Base-by-base conservation (phyloP, 2,888 invertebrate species). In the Agrotis ipsilon region DNA sequence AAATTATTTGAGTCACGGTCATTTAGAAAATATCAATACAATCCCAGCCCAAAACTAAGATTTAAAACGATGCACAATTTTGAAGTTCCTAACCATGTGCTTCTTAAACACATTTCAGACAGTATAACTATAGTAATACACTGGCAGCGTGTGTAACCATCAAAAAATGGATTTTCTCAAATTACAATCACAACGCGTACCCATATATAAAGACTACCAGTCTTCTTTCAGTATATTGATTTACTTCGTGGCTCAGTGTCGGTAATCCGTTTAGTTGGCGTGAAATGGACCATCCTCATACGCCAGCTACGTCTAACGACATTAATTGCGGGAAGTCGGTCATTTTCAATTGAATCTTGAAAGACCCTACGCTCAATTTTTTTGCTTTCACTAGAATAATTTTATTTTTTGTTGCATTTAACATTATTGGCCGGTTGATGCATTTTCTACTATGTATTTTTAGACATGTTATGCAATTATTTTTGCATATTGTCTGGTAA, bases 241-340 rank as follows among this genome's bases (percentile, higher is more conserved):
- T 80, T 63, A 75, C 24, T 66, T 57, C 48, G 48, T 24, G 49
- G 55, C 48, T 49, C 66, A 76, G 65, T 80, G 81, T 78, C 13
- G 62, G 80, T 80, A 66, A 78, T 70, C 62, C 77, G 65, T 75
- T 81, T 75, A 80, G 70, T 21, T 78, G 54, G 70, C 76, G 77
- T 76, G 81, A 78, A 78, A 78, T 78, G 77, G 70, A 70, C 81
- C 81, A 81, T 80, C 78, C 76, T 80, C 70, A 68, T 65, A 55
- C 58, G 61, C 68, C 80, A 78, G 69, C 65, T 57, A 54, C 63
- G 59, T 32, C 64, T 80, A 78, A 80, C 63, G 66, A 81, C 81
- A 70, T 81, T 78, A 78, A 78, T 63, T 76, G 64, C 78, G 70
- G 78, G 78, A 78, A 81, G 78, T 78, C 70, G 81, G 70, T 78